Evolutionary conservation across 2,797 vertebrate species (phyloP), one percentile per base, ranked within the genome.

Genomic region (Coreius guichenoti): DNA sequence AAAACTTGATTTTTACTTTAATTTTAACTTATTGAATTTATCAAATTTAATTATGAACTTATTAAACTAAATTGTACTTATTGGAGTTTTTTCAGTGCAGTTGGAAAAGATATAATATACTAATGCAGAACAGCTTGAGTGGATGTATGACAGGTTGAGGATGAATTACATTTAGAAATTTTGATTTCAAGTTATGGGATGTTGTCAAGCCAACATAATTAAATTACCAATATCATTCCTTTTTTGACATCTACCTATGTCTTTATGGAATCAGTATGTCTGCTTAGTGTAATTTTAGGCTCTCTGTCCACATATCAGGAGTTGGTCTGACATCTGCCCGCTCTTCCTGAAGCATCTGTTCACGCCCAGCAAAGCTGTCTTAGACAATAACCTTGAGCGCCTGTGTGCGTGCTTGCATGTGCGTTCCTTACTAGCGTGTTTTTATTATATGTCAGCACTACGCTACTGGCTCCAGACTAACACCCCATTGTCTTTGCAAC

Each of bases 401-500:
- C 63, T 74, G 68, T 6, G 63, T 82, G 79, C 82, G 75, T 80
- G 82, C 81, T 56, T 75, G 65, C 7, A 33, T 81, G 84, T 80
- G 72, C 8, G 75, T 80, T 23, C 68, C 54, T 82, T 78, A 77
- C 45, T 68, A 26, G 81, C 13, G 58, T 88, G 65, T 84, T 69
- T 89, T 86, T 85, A 80, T 86, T 85, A 84, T 58, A 87, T 80
- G 73, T 74, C 83, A 82, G 69, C 76, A 39, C 70, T 74, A 31
- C 8, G 63, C 83, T 83, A 36, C 84, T 81, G 86, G 58, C 81
- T 83, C 81, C 81, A 85, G 78, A 82, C 81, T 68, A 73, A 85
- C 80, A 86, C 39, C 61, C 86, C 78, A 92, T 92, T 92, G 91
- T 90, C 85, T 39, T 14, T 63, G 39, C 39, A 61, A 56, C 84